These are phyloP conservation scores for Beris morrisii DNA, from an alignment of 2,888 invertebrate genomes.

Conservation along the genomic window DNA sequence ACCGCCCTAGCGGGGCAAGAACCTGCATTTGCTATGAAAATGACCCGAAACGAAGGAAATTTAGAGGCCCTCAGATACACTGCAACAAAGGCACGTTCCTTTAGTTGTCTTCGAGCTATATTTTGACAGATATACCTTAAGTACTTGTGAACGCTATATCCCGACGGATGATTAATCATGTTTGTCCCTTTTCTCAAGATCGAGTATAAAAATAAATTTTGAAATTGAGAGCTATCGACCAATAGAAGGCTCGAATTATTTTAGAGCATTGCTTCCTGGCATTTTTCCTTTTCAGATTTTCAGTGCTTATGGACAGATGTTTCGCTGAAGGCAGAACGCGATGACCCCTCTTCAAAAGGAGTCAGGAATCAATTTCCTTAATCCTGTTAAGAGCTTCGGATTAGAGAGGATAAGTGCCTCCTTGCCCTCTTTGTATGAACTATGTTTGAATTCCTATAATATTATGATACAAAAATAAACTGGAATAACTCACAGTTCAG, in stretches of 20 bases:
- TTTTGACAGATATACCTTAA: constrained; percentile 35
- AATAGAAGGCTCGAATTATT: constrained; percentile 12
- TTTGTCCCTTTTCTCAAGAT: constrained; percentile 12
- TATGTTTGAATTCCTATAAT: too few species aligned
- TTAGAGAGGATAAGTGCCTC: constrained; percentile 33
- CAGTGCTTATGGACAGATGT: constrained; percentile 10
- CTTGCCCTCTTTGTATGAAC: constrained; percentile 20
- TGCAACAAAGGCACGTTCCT: constrained; percentile 36
- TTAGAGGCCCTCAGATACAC: neutral
- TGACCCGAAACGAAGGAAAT: constrained; percentile 1
- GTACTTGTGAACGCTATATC: constrained; percentile 23
- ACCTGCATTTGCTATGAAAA: neutral
- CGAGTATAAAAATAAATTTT: constrained; percentile 11
- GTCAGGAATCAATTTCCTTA: constrained; percentile 38
- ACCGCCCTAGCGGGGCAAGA: neutral
- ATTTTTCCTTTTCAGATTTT: neutral
- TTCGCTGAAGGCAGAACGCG: constrained; percentile 9
- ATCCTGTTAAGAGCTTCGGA: constrained; percentile 38
- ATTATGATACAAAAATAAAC: too few species aligned
- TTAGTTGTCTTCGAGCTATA: constrained; percentile 30
- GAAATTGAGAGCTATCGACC: constrained; percentile 18
- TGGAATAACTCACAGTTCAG: too few species aligned
- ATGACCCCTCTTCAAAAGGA: constrained; percentile 35
- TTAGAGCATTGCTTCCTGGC: neutral
- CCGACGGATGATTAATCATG: constrained; percentile 33